Evolutionary conservation across 2,797 vertebrate species (phyloP).

Genomic region (Pipistrellus pipistrellus): DNA sequence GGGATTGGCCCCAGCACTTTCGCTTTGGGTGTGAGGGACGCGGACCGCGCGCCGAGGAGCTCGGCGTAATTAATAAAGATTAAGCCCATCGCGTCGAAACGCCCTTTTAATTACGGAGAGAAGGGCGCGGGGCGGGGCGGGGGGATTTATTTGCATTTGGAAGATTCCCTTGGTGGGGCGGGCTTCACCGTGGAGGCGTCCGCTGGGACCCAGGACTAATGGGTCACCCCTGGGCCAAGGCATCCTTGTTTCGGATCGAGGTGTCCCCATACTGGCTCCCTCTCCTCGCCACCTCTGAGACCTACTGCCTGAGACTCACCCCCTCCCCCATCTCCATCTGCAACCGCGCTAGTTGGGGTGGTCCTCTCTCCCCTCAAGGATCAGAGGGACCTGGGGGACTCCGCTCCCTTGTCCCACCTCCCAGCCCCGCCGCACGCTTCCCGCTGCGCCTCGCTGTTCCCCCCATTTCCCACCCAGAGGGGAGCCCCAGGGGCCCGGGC

Average conservation of each 20-base stretch:
- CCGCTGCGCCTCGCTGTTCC: background rate
- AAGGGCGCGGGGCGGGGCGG: background rate
- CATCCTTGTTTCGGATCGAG: background rate
- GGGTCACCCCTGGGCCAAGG: background rate
- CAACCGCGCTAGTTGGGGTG: accelerated
- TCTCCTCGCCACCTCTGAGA: accelerated
- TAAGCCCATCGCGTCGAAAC: conserved; percentile 42
- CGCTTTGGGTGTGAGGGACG: conserved; percentile 61
- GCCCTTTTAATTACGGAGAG: conserved; percentile 66
- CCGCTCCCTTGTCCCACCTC: too few relatives aligned
- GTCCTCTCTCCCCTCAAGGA: too few relatives aligned
- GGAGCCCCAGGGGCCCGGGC: background rate
- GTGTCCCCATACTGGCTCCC: background rate
- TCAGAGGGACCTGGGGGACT: accelerated
- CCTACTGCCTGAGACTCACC: too few relatives aligned
- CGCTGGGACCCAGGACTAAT: background rate
- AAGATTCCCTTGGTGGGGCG: background rate
- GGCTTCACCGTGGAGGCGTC: background rate
- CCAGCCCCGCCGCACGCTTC: background rate
- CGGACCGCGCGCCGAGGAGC: background rate
- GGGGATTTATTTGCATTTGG: conserved; percentile 61
- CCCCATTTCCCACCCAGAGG: too few relatives aligned
- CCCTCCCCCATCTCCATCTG: too few relatives aligned
- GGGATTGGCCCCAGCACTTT: conserved; percentile 35
- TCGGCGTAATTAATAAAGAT: conserved; percentile 75